phyloP scores from a whole-genome alignment of 53 echinoderm and acorn worm species.

The Stichopus horrens region DNA sequence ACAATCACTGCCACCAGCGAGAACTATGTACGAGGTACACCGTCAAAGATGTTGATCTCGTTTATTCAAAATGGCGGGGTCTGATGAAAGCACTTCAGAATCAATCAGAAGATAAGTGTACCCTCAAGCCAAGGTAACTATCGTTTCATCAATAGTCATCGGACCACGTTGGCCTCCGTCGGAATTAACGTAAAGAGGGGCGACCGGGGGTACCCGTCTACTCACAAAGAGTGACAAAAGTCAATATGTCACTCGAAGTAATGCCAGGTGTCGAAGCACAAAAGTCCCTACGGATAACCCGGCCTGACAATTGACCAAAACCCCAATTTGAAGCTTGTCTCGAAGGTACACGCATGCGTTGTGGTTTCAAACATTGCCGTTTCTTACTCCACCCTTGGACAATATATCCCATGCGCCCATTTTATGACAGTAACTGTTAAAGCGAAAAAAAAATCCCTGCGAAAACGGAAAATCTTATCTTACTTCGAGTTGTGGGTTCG shows the following conservation, averaged over 20 bases:
- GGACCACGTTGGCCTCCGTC: slow-evolving; percentile 5
- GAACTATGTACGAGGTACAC: neutral
- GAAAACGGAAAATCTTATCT: too few species aligned
- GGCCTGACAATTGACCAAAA: neutral
- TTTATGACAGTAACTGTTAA: too few species aligned
- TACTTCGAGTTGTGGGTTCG: too few species aligned
- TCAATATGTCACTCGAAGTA: neutral
- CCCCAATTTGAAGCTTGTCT: neutral
- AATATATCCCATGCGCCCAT: too few species aligned
- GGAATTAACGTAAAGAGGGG: neutral
- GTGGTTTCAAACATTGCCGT: too few species aligned
- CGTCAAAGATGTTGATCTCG: neutral
- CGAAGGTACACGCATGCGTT: too few species aligned
- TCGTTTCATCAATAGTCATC: neutral
- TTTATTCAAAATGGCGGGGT: neutral
- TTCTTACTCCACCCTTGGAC: too few species aligned
- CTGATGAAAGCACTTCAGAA: neutral
- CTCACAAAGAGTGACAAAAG: neutral
- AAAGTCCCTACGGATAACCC: neutral
- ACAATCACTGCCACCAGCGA: too few species aligned
- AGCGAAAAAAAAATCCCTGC: too few species aligned
- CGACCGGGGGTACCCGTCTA: neutral
- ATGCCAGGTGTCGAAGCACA: neutral
- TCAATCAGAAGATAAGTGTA: neutral
- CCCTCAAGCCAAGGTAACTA: neutral